A percentile compares a stretch with the other conserved stretches of the same genome.
Evolutionary conservation across 2,113 vertebrate species (phyloP).

Genomic region (Loxodonta africana): DNA sequence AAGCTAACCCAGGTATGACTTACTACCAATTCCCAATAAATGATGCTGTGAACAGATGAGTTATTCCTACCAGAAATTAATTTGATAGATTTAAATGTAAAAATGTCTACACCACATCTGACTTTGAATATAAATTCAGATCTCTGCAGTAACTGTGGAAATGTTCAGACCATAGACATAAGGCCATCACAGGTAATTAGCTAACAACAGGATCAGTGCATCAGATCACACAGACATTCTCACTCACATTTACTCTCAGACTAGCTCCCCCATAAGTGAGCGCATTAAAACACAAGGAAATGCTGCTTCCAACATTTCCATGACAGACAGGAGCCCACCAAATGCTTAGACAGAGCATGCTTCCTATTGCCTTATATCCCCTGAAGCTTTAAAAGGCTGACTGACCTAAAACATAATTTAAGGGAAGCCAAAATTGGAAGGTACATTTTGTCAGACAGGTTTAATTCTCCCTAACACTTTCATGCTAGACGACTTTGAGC

Average conservation of each 20-base stretch:
- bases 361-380: not conserved
- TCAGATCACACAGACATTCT: not conserved
- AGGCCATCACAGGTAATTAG: not conserved
- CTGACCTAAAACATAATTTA: not conserved
- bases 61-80: constrained; percentile 33
- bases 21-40: not conserved
- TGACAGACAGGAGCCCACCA: not conserved
- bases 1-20: constrained; percentile 12
- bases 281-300: not conserved
- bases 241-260: not conserved
- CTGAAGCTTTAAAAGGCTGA: not conserved
- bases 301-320: not conserved
- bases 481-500: not conserved
- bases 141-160: not conserved
- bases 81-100: constrained; percentile 1
- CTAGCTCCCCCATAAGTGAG: not conserved
- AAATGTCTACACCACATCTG: not conserved
- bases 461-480: not conserved
- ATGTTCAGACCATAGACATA: not conserved
- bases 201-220: not conserved
- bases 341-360: not conserved
- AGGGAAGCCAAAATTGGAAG: not conserved
- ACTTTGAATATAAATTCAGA: not conserved
- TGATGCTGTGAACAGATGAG: not conserved
- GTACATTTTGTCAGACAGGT: not conserved